Percentiles rank a stretch among this genome's conserved stretches.
These are phyloP conservation scores for Nephrotoma appendiculata DNA, from an alignment of 2,888 invertebrate genomes.

Conservation along the genomic window DNA sequence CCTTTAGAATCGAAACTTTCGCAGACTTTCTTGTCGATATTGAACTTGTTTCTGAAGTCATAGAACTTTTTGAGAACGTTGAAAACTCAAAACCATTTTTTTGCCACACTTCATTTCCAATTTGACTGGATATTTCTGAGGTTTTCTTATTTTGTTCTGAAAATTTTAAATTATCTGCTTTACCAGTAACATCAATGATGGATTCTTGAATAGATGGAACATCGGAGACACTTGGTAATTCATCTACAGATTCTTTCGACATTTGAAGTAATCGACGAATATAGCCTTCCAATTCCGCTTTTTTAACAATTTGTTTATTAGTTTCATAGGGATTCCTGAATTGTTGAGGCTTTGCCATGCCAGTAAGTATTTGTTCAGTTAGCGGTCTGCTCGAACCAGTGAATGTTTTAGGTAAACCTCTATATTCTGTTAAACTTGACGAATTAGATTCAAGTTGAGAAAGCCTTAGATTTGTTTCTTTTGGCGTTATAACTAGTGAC, in stretches of 20 bases:
- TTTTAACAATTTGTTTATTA: background rate
- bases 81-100: background rate
- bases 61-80: background rate
- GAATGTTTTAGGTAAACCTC: background rate
- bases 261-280: constrained; percentile 37
- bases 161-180: constrained; percentile 15
- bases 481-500: background rate
- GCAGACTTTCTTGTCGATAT: background rate
- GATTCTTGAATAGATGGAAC: constrained; percentile 35
- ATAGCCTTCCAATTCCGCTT: constrained; percentile 18
- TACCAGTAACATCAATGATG: constrained; percentile 31
- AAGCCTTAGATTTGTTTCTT: background rate
- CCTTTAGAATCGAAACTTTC: background rate
- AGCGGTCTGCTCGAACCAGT: background rate
- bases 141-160: constrained; percentile 11
- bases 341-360: background rate
- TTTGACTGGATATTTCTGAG: constrained; percentile 1
- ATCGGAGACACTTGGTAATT: constrained; percentile 33
- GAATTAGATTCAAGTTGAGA: background rate
- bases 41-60: background rate
- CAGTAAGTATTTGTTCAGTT: background rate
- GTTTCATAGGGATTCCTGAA: background rate
- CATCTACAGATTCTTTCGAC: constrained; percentile 35
- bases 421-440: background rate
- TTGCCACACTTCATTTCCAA: background rate